Evolutionary conservation across 2,888 invertebrate genomes (phyloP).

Genomic region (Aquatica leii): DNA sequence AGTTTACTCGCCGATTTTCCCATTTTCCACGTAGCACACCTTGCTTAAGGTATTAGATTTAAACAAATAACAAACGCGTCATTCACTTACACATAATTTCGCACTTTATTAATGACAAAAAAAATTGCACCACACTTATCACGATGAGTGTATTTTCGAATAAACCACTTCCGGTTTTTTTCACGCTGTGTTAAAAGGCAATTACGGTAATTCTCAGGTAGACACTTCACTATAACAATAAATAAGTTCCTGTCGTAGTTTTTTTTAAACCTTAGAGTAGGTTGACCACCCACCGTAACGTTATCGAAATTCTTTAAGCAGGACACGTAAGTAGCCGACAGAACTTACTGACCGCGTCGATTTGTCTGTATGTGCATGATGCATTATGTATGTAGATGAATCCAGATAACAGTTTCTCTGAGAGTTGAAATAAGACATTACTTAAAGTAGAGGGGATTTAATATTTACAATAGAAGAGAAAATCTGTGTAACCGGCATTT

Average conservation of each 20-base stretch:
- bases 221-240: slow-evolving; percentile 10
- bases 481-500: background rate
- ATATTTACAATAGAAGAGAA: background rate
- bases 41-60: background rate
- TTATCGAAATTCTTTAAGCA: slow-evolving; percentile 12
- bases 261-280: slow-evolving; percentile 17
- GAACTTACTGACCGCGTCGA: slow-evolving; percentile 17
- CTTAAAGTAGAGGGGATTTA: slow-evolving; percentile 16
- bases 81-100: slow-evolving; percentile 4
- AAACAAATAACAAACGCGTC: background rate
- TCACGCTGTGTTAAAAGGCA: background rate
- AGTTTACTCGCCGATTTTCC: slow-evolving; percentile 56
- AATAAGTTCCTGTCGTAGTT: slow-evolving; percentile 1
- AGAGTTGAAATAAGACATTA: slow-evolving; percentile 23
- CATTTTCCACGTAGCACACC: slow-evolving; percentile 42
- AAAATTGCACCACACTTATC: slow-evolving; percentile 10
- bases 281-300: slow-evolving; percentile 25
- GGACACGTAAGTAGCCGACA: slow-evolving; percentile 24
- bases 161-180: slow-evolving; percentile 4
- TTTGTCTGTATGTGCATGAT: slow-evolving; percentile 24
- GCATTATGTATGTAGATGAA: slow-evolving; percentile 29
- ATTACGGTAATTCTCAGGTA: slow-evolving; percentile 9
- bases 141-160: slow-evolving; percentile 5
- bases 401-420: slow-evolving; percentile 25
- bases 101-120: slow-evolving; percentile 5